Evolutionary conservation across 2,113 vertebrate species (phyloP).

Genomic region (Malurus alboscapulatus): DNA sequence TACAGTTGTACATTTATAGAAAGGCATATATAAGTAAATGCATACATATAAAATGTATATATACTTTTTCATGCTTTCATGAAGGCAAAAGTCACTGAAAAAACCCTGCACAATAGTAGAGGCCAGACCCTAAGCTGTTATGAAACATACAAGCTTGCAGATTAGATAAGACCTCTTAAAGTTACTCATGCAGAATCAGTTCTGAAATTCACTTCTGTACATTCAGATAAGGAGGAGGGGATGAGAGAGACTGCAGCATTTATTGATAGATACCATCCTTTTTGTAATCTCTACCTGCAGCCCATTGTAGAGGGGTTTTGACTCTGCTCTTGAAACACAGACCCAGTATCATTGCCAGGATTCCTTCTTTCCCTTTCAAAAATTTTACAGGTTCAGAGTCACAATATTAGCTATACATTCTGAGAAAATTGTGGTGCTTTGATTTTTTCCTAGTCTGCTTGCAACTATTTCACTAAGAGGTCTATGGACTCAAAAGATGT

Average conservation of each 20-base stretch:
- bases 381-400: constrained; percentile 66
- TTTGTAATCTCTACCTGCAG: constrained; percentile 7
- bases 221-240: neutral
- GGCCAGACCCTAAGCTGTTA: neutral
- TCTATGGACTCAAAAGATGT: neutral
- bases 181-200: constrained; percentile 27
- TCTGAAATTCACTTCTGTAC: neutral
- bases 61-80: constrained; percentile 23
- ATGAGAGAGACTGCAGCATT: neutral
- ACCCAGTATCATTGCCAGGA: constrained; percentile 53
- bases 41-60: neutral
- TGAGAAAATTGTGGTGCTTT: constrained; percentile 33
- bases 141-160: neutral
- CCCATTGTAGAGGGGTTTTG: constrained; percentile 17
- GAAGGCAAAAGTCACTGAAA: constrained; percentile 54
- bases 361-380: constrained; percentile 55
- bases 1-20: neutral
- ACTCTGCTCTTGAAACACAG: constrained; percentile 52
- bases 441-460: constrained; percentile 28
- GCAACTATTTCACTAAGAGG: constrained; percentile 25
- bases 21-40: neutral
- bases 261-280: neutral
- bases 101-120: neutral
- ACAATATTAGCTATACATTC: constrained; percentile 37
- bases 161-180: constrained; percentile 31